Base-by-base conservation (phyloP, 2,797 vertebrate species). In the Mus caroli region DNA sequence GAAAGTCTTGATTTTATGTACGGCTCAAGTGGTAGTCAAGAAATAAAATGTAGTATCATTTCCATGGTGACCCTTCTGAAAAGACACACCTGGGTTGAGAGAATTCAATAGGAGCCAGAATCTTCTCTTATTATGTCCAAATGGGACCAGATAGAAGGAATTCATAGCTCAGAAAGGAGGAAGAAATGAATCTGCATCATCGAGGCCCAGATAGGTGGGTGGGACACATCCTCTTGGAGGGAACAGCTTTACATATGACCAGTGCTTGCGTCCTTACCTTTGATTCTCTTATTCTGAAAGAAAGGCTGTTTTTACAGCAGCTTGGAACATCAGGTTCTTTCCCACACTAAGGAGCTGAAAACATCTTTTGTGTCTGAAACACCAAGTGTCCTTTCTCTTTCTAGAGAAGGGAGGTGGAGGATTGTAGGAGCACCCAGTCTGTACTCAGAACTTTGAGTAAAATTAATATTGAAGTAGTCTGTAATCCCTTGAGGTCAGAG, bases 221-320 rank as follows among this genome's bases (percentile, higher is more conserved):
- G 24, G 71, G 10, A 14, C 37, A 22, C 26, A 71, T 6, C 43
- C 56, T 86, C 71, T 52, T 4, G 4, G 75, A 91, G 54, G 91
- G 17, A 79, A 15, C 17, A 75, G 34, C 50, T 80, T 91, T 40
- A 60, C 7, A 28, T 4, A 64, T 34, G 80, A 88, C 43, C 78
- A 54, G n/a, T 79, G 43, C 89, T 22, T 71, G 77, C n/a, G 26
- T 86, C 78, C 96, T 97, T 97, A 98, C 91, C 95, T 97, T 88
- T 46, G 62, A 83, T 64, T 92, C 92, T 79, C 71, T 94, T 77
- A 73, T 88, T 93, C 94, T 95, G 92, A 85, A 97, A 97, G 69
- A 95, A 97, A 97, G 83, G 58, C 91, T 96, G 67, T 87, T 95
- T 91, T 92, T 85, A 89, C 20, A 78, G 75, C 12, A 95, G 76